Evolutionary conservation across 53 echinoderm and acorn worm genomes (phyloP).

Genomic region (Hippasteria phrygiana): DNA sequence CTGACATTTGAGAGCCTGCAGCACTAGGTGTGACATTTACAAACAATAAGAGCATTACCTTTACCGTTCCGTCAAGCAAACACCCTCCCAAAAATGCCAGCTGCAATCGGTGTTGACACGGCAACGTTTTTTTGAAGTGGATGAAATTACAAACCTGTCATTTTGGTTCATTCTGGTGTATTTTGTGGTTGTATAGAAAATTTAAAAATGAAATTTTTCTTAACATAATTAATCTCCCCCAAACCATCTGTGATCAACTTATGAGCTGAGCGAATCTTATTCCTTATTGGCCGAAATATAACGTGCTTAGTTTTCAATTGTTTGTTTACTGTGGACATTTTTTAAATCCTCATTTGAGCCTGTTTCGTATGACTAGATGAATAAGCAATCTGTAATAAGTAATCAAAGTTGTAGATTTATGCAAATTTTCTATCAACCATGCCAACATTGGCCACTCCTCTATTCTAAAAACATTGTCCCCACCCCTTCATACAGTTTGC

Average conservation of each 20-base stretch:
- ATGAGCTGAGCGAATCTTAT: not conserved
- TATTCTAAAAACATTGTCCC: not conserved
- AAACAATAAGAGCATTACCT: not conserved
- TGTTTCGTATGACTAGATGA: too few species aligned
- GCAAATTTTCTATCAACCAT: too few species aligned
- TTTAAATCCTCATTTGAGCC: too few species aligned
- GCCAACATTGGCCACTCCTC: too few species aligned
- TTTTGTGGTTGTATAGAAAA: not conserved
- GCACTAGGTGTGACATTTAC: conserved; percentile 45
- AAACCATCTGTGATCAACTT: not conserved
- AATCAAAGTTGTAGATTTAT: too few species aligned
- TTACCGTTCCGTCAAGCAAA: not conserved
- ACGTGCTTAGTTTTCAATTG: too few species aligned
- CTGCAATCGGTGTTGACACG: not conserved
- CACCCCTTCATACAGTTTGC: too few species aligned
- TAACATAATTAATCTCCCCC: not conserved
- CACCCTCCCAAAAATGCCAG: conserved; percentile 18
- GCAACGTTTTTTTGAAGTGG: not conserved
- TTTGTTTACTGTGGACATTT: too few species aligned
- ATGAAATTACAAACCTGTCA: conserved; percentile 27
- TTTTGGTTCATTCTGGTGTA: not conserved
- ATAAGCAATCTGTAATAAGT: too few species aligned
- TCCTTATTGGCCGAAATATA: not conserved
- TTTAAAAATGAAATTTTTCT: not conserved
- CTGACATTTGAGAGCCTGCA: not conserved